Evolutionary conservation across 2,888 invertebrate genomes (phyloP), one percentile per base, ranked within the genome.

Genomic region (Lydus trimaculatus): DNA sequence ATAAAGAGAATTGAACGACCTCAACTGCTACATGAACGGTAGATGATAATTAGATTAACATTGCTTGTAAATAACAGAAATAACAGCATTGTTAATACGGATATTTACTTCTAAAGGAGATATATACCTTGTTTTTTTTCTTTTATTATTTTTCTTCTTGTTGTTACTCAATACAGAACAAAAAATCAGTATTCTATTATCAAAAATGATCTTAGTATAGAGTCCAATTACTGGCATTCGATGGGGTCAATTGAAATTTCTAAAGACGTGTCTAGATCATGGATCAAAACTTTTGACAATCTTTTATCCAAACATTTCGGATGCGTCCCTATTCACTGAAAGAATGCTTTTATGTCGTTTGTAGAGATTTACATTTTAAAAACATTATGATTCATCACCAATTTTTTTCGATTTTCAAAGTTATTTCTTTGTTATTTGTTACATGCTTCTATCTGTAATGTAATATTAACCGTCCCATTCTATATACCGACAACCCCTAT

Each of bases 1-100:
- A 56, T 56, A 56, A 56, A 25, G 56, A 56, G 56, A 56, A 56
- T 56, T 56, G 56, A 56, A 56, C 56, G 56, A 56, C 56, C 56
- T 56, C 56, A 56, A 56, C 56, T 25, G 25, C 8, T 25, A 20
- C 20, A 56, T 56, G 25, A 25, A 56, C 56, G 52, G 23, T 52
- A 56, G 56, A 56, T 56, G 56, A 23, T 56, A 56, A 56, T 56
- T 56, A 56, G 56, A 56, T 56, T 56, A 56, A 56, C 56, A 25
- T 25, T 56, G 8, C 11, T 25, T 9, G 52, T 52, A 23, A 23
- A 52, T 52, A 52, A 17, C n/a, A 52, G 52, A 8, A 52, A 20
- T 52, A 52, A 52, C 52, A 52, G 4, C 56, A 25, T 56, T 48
- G 9, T 7, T 11, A 56, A 56, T 56, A 56, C 56, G 25, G 23